Percentiles rank a stretch among this genome's conserved stretches.
phyloP scores from a whole-genome alignment of 2,888 invertebrate species.

The Trichopoda pennipes region DNA sequence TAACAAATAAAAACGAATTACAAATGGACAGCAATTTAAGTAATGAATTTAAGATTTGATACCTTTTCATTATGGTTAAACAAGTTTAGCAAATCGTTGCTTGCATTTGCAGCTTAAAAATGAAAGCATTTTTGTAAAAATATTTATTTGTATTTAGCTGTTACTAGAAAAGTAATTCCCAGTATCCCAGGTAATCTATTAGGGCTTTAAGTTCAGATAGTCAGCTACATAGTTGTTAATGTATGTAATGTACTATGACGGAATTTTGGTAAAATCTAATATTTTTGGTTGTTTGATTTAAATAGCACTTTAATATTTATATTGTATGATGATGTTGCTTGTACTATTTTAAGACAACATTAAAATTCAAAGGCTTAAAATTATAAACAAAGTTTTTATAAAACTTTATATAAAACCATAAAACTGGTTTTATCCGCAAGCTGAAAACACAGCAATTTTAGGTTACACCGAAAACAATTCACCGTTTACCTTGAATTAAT shows the following conservation, averaged over 20 bases:
- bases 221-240: too few species aligned
- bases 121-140: too few species aligned
- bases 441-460: background rate
- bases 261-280: background rate
- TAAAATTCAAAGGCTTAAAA: background rate
- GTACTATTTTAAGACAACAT: background rate
- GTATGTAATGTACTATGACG: background rate
- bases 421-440: background rate
- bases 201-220: too few species aligned
- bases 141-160: too few species aligned
- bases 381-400: constrained; percentile 5
- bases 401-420: background rate
- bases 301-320: background rate
- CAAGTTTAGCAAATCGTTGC: background rate
- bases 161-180: too few species aligned
- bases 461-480: background rate
- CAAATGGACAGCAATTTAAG: background rate
- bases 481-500: background rate
- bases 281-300: background rate
- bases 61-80: background rate
- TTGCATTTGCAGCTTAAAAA: too few species aligned
- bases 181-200: too few species aligned
- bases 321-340: background rate
- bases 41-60: background rate
- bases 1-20: background rate